Percentiles rank a stretch among this genome's conserved stretches.
phyloP scores from a whole-genome alignment of 1,140 invertebrate species.

The Leptinotarsa texana region DNA sequence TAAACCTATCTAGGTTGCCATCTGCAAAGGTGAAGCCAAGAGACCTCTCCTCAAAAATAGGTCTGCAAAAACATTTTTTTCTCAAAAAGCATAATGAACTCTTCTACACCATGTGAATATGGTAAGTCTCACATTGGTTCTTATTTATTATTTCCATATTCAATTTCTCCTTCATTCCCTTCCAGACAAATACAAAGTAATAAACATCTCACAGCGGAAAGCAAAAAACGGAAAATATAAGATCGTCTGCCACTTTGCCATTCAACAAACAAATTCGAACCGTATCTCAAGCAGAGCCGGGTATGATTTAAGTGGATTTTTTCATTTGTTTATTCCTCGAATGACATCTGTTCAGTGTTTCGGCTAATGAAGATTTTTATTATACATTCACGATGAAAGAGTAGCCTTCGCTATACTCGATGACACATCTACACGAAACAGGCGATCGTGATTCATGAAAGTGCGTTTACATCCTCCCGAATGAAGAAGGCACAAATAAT shows the following conservation, averaged over 20 bases:
- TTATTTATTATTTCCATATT: too few species aligned
- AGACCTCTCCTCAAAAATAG: too few species aligned
- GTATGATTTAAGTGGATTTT: neutral
- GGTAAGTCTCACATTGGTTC: too few species aligned
- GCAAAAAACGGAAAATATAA: neutral
- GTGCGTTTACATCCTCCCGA: too few species aligned
- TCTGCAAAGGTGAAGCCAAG: too few species aligned
- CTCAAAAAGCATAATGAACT: too few species aligned
- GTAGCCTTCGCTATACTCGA: neutral
- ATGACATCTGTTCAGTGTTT: slow-evolving; percentile 6
- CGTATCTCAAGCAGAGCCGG: neutral
- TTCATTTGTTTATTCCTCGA: neutral
- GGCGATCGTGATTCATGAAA: neutral
- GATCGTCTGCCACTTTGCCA: neutral
- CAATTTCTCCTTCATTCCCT: too few species aligned
- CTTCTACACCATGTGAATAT: too few species aligned
- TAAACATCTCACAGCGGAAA: neutral
- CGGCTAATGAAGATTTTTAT: slow-evolving; percentile 3
- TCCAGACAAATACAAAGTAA: neutral
- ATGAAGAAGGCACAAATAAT: too few species aligned
- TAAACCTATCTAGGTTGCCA: too few species aligned
- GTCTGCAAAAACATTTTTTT: too few species aligned
- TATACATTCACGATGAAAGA: neutral
- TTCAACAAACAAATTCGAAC: neutral
- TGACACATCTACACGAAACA: slow-evolving; percentile 5